These are phyloP conservation scores for Cheirogaleus medius DNA, from an alignment of 2,113 vertebrate genomes.

Conservation along the genomic window DNA sequence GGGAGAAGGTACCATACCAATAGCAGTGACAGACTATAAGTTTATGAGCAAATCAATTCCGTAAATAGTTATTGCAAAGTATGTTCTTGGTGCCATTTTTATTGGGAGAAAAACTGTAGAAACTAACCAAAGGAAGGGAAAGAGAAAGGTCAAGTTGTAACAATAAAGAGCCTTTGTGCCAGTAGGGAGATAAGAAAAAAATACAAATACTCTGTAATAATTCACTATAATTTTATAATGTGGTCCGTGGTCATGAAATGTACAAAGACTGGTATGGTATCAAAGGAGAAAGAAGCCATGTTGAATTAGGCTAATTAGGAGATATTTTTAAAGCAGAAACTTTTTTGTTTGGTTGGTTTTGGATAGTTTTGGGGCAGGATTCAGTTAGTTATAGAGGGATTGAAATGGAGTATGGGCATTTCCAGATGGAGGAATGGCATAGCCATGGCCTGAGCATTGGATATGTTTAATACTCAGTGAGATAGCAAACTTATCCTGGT, in stretches of 20 bases:
- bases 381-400: background rate
- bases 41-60: background rate
- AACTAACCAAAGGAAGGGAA: background rate
- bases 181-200: background rate
- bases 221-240: background rate
- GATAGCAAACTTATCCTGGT: background rate
- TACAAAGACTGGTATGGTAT: background rate
- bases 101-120: background rate
- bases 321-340: background rate
- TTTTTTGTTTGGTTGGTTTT: background rate
- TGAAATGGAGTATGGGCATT: background rate
- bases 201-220: background rate
- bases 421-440: background rate
- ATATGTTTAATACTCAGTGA: background rate
- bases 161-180: background rate
- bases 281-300: background rate
- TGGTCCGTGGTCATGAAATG: background rate
- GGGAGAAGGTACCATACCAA: background rate
- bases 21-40: background rate
- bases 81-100: background rate
- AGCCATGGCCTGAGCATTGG: background rate
- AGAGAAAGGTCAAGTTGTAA: background rate
- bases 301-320: background rate
- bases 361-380: background rate
- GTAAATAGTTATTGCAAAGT: background rate